phyloP scores from a whole-genome alignment of 2,797 vertebrate species.

The Gymnodraco acuticeps region DNA sequence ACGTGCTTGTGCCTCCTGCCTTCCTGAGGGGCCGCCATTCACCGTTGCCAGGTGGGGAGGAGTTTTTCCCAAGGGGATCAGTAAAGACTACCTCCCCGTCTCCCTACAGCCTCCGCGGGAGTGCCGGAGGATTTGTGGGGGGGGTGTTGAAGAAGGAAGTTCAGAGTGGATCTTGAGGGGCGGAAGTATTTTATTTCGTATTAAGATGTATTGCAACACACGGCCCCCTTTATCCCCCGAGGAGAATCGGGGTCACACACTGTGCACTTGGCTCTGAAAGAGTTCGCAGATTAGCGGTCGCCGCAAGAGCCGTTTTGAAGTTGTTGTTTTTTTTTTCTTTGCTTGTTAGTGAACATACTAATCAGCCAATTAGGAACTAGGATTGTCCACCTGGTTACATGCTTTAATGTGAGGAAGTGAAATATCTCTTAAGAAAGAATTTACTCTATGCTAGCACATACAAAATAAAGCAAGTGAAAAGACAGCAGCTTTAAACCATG shows the following conservation, averaged over 20 bases:
- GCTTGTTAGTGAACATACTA: conserved; percentile 38
- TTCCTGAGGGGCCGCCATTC: conserved; percentile 68
- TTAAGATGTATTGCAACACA: conserved; percentile 62
- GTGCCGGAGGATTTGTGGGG: conserved; percentile 40
- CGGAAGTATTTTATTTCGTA: conserved; percentile 64
- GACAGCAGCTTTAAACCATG: not conserved
- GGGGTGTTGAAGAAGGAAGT: conserved; percentile 47
- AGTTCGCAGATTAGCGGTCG: conserved; percentile 54
- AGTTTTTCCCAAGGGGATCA: conserved; percentile 71
- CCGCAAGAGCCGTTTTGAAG: conserved; percentile 34
- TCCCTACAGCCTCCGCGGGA: conserved; percentile 33
- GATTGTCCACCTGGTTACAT: conserved; percentile 43
- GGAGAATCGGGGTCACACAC: conserved; percentile 43
- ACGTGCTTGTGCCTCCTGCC: conserved; percentile 53
- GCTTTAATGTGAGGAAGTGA: conserved; percentile 30
- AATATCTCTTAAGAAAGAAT: conserved; percentile 16
- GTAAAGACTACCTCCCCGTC: conserved; percentile 36
- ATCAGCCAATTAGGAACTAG: conserved; percentile 49
- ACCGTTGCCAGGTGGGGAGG: conserved; percentile 69
- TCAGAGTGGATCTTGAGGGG: conserved; percentile 47
- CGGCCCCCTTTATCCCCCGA: conserved; percentile 44
- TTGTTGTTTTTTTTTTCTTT: conserved; percentile 10
- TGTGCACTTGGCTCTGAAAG: conserved; percentile 50
- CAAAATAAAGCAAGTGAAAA: conserved; percentile 20
- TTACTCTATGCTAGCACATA: not conserved